Base-by-base conservation (phyloP, 92 coral and sea anemone species). In the Parazoanthus darwini region DNA sequence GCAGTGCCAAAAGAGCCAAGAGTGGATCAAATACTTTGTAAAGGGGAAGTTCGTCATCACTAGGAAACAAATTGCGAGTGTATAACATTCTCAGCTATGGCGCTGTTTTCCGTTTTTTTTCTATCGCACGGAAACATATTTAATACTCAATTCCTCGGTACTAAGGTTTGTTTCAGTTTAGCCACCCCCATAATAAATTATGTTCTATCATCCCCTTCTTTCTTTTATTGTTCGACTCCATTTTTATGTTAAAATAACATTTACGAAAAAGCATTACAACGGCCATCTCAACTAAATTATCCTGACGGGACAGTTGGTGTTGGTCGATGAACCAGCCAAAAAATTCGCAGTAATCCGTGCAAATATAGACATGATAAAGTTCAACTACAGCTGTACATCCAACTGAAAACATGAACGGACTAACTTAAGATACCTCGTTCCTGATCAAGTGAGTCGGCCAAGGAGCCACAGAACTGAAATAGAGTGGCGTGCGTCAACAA, bases 401-500 rank as follows among this genome's bases (percentile, higher is more conserved):
- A 54, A 54, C 59, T 1, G 20, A 54, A 13, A 54, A 54, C 59
- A 54, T 2, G 25, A 8, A 63, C 22, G 8, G 46, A 29, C 8
- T 33, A 42, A 56, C 38, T 43, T 2, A 48, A 26, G 23, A 44
- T 72, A 84, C 87, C 87, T 70, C 58, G 25, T 44, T 71, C 79
- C 65, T 84, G 78, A 26, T 84, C 79, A 33, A 15, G 22, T 9
- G 63, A 26, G 13, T 44, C 91, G 3, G 89, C 84, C 18, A 79
- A 77, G 63, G 89, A 59, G 85, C 74, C 86, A 14, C 96, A 88
- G 74, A 92, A 82, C 85, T 95, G 93, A 39, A 93, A 79, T 48
- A 97, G 93, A 35, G 94, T 93, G 29, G 99, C 94, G 82, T 97
- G 98, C 35, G 94, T 95, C 74, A 97, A 89, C 56, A 97, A 91